Evolutionary conservation across 2,888 invertebrate genomes (phyloP), one percentile per base, ranked within the genome.

Genomic region (Sphaerophoria taeniata): DNA sequence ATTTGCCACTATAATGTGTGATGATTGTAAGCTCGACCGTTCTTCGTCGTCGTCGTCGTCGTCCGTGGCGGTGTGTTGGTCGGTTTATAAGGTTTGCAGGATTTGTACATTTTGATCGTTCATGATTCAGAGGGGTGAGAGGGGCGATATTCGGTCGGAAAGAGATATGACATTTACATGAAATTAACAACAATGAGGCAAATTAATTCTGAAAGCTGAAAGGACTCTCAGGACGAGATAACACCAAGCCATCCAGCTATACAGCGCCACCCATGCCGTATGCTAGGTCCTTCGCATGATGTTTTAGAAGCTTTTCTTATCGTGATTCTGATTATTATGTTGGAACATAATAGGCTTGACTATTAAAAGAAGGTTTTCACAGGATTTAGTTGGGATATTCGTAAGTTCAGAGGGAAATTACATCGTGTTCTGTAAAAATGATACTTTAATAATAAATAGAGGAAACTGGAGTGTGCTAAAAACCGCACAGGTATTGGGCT

Each of bases 111-210:
- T 55, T 47, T 78, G 61, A 55, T 79, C 33, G 69, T 43, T 5
- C 6, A 9, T 7, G 2, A 2, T 43, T 43, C 11, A 9, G 39
- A 6, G 4, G 3, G 9, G 55, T 34, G 45, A 1, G 33, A 60
- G 33, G 12, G 51, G 33, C 16, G 33, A 16, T 43, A 43, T 7
- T 36, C 5, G 16, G n/a, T n/a, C 11, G 45, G 53, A 60, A 60
- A 53, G 53, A 67, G 67, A 67, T 67, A 67, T 67, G 67, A 61
- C 72, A 73, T 85, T 76, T 76, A 85, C 72, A 81, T 77, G 72
- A 81, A 81, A 76, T 72, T 76, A 75, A 80, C 72, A 85, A 69
- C 80, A 85, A 81, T 72, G 76, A 70, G 81, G 63, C 69, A 76
- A 53, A 85, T 80, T 80, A 85, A 85, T 80, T 76, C 69, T 39